These are phyloP conservation scores for Exaiptasia diaphana DNA, from an alignment of 64 coral and sea anemone genomes.

Conservation along the genomic window DNA sequence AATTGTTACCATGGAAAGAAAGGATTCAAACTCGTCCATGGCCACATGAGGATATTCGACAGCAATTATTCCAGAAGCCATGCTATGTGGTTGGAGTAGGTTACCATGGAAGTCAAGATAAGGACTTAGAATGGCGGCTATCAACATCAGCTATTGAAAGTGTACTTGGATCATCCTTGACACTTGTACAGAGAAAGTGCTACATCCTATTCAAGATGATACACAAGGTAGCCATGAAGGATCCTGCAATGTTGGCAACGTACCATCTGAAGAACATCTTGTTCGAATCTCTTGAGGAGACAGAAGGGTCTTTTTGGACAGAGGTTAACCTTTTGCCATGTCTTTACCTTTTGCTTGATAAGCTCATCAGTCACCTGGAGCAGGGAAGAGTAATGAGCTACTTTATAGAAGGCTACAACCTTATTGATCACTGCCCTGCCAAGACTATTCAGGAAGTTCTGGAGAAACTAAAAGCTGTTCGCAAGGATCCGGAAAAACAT, in stretches of 20 bases:
- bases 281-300: neutral
- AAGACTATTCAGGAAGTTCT: neutral
- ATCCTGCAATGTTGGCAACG: neutral
- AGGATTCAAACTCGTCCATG: neutral
- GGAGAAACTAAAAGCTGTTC: neutral
- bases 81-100: neutral
- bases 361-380: conserved; percentile 4
- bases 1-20: neutral
- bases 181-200: conserved; percentile 3
- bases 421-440: neutral
- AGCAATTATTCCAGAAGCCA: neutral
- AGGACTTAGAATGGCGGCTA: neutral
- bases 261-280: conserved; percentile 21
- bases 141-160: conserved; percentile 8
- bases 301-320: neutral
- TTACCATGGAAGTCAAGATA: neutral
- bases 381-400: conserved; percentile 5
- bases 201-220: conserved; percentile 4
- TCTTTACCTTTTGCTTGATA: neutral
- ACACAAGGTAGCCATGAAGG: neutral
- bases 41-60: neutral
- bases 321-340: neutral
- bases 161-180: neutral
- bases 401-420: conserved; percentile 2
- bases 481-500: neutral